phyloP scores from a whole-genome alignment of 2,113 vertebrate species.

The Myocastor coypus region DNA sequence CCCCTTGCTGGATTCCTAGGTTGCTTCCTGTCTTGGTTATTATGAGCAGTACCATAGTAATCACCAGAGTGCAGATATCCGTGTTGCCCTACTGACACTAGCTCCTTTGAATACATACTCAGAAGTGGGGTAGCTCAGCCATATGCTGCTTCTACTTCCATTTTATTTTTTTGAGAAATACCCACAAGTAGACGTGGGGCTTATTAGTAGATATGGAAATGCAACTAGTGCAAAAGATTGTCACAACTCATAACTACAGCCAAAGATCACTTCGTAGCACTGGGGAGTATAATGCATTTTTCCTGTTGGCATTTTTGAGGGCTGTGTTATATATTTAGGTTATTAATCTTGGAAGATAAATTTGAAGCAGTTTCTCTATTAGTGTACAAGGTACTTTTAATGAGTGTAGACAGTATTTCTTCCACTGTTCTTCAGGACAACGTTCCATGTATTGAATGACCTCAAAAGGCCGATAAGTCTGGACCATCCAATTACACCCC shows the following conservation, averaged over 20 bases:
- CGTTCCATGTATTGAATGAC: slow-evolving; percentile 30
- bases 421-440: background rate
- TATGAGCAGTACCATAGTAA: background rate
- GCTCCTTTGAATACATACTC: background rate
- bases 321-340: background rate
- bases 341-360: slow-evolving; percentile 46
- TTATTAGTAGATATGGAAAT: background rate
- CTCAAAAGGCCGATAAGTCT: background rate
- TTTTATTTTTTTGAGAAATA: background rate
- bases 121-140: background rate
- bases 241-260: slow-evolving; percentile 15
- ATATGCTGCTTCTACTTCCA: background rate
- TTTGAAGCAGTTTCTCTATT: background rate
- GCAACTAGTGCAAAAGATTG: background rate
- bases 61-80: background rate
- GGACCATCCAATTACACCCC: background rate
- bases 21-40: background rate
- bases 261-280: slow-evolving; percentile 11
- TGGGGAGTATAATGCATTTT: slow-evolving; percentile 21
- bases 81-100: background rate
- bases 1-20: background rate
- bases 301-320: background rate
- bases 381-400: slow-evolving; percentile 35
- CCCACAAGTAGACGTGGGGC: background rate
- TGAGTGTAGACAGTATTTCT: background rate